phyloP scores from a whole-genome alignment of 2,797 vertebrate genomes.

The Sebastiscus albofasciatus region DNA sequence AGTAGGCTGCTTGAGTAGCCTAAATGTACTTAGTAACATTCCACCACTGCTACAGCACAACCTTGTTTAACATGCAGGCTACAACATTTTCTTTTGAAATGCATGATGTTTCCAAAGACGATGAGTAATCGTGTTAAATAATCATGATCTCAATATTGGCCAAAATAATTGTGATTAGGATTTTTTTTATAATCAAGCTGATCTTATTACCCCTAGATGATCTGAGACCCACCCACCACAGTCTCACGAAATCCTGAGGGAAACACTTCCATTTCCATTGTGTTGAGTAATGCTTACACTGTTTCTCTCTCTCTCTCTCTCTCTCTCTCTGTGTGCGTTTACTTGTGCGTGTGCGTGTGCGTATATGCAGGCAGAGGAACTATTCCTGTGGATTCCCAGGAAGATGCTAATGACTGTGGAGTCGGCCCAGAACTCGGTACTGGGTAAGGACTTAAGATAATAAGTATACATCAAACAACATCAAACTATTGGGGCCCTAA shows the following conservation, averaged over 20 bases:
- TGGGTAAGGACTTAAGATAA: slow-evolving; percentile 84
- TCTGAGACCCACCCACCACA: no score
- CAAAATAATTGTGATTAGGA: no score
- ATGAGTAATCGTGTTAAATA: background rate
- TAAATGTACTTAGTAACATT: no score
- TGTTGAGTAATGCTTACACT: no score
- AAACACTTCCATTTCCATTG: no score
- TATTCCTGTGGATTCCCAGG: slow-evolving; percentile 97
- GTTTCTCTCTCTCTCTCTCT: no score
- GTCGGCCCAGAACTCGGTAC: slow-evolving; percentile 93
- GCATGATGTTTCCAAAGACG: background rate
- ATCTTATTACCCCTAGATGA: no score
- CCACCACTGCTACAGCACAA: background rate
- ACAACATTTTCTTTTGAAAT: background rate
- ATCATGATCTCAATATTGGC: no score
- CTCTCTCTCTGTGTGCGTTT: no score
- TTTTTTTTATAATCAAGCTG: no score
- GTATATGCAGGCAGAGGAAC: slow-evolving; percentile 89
- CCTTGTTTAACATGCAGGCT: background rate
- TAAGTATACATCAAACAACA: background rate
- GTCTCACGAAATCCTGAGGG: no score
- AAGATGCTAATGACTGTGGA: slow-evolving; percentile 98
- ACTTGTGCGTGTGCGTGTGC: background rate
- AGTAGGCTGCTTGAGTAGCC: no score
- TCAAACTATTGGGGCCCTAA: background rate